Percentiles rank a stretch among this genome's conserved stretches.
Conservation (phyloP, 1,140 invertebrate species). For the Drosophila carrolli region DNA sequence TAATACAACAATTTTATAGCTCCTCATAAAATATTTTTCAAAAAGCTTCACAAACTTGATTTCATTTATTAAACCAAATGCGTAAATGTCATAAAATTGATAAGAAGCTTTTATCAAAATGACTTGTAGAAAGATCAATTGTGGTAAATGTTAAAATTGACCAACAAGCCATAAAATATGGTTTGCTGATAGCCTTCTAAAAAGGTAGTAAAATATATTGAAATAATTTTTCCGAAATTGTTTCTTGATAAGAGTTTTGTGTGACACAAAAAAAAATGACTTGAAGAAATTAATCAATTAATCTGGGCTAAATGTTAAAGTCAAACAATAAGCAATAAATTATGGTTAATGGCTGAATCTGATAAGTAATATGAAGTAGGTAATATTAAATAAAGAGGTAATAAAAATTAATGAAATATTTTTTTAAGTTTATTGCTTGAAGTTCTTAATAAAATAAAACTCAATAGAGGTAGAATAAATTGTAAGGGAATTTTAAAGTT, state of each 20-base stretch:
- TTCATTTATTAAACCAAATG: not conserved
- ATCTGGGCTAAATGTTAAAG: constrained; percentile 11
- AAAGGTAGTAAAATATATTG: constrained; percentile 15
- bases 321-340: constrained; percentile 5
- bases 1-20: too few relatives aligned
- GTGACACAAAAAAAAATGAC: constrained; percentile 7
- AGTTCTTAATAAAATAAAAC: too few relatives aligned
- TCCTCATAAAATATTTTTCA: too few relatives aligned
- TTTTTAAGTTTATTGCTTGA: constrained; percentile 1
- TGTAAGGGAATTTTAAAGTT: too few relatives aligned
- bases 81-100: constrained; percentile 5
- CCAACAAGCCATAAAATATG: constrained; percentile 8
- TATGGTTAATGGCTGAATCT: not conserved
- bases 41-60: not conserved
- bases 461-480: too few relatives aligned
- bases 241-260: constrained; percentile 1
- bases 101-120: constrained; percentile 16
- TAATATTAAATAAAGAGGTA: constrained; percentile 9
- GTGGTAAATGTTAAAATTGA: constrained; percentile 1
- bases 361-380: constrained; percentile 4
- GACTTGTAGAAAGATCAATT: constrained; percentile 17
- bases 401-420: constrained; percentile 17
- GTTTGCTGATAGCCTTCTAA: not conserved
- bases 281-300: constrained; percentile 4
- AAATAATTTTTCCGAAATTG: constrained; percentile 6